A percentile compares a stretch with the other conserved stretches of the same genome.
phyloP scores from a whole-genome alignment of 2,797 vertebrate genomes.

The Malurus splendens region DNA sequence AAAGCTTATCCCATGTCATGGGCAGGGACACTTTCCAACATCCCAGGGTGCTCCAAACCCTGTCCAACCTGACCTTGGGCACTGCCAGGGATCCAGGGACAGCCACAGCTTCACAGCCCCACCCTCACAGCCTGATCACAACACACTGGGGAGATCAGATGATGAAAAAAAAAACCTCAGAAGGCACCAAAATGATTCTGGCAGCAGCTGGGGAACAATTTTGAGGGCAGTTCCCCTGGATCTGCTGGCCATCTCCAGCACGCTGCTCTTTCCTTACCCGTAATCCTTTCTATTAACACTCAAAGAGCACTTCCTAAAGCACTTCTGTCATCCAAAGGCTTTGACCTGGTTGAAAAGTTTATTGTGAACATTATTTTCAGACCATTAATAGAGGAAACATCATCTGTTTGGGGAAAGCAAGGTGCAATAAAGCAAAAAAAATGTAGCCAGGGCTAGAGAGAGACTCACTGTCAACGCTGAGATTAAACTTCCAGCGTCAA shows the following conservation, averaged over 20 bases:
- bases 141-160: background rate
- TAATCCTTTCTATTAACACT: background rate
- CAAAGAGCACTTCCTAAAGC: background rate
- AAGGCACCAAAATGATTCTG: background rate
- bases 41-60: background rate
- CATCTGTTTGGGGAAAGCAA: background rate
- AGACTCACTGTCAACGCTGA: background rate
- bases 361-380: background rate
- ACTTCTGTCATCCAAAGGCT: slow-evolving; percentile 14
- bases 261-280: rapidly evolving
- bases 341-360: slow-evolving; percentile 2
- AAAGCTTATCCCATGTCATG: background rate
- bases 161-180: background rate
- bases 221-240: too few species aligned
- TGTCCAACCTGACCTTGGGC: rapidly evolving
- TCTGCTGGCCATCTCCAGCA: background rate
- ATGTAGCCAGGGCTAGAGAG: background rate
- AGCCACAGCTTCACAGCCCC: background rate
- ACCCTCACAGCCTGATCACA: background rate
- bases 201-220: background rate
- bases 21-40: rapidly evolving
- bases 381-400: background rate
- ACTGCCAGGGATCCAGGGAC: background rate
- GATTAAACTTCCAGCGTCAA: background rate
- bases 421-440: background rate